Base-by-base conservation (phyloP, 2,797 vertebrate genomes). In the Ctenosaura bakeri region DNA sequence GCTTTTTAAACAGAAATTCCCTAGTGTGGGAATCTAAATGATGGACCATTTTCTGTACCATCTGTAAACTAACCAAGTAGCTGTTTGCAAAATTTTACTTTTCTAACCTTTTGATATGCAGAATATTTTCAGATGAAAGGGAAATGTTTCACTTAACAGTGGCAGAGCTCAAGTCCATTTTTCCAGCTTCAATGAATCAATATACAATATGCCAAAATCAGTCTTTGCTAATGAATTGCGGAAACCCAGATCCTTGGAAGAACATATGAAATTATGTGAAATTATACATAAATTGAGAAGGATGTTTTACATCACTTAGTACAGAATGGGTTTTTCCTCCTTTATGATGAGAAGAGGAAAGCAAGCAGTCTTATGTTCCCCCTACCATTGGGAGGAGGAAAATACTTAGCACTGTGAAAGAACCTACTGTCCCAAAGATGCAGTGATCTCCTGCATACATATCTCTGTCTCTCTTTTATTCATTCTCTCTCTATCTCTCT, bases 31-130 rank as follows among this genome's bases (percentile, higher is more conserved):
- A 88, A 91, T 88, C 42, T 59, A 90, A 91, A 91, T 66, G 79
- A 66, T 93, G 90, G 83, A 38, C 89, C 83, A 86, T 0, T 86
- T 93, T 74, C 89, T 92, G 26, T 54, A 18, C 56, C 4, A 0
- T 73, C 3, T 80, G 35, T 69, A 26, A 78, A 89, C 71, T 84
- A 50, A 6, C 35, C 13, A 62, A 26, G 16, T 84, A 54, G 62
- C 24, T 54, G 4, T 46, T 66, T 78, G 56, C 59, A 26, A 88
- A 32, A 1, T 83, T 89, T 78, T 87, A 82, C 38, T 76, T 88
- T 22, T 80, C 89, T 74, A 12, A 38, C 88, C 89, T 91, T 88
- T 93, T 64, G 29, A 88, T 71, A n/a, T 91, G 1, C 22, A 6
- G 35, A 7, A 89, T 92, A 89, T 89, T 76, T 93, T 83, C 80